A percentile compares a stretch with the other conserved stretches of the same genome.
Conservation (phyloP, 2,113 vertebrate species). For the Austrofundulus limnaeus region DNA sequence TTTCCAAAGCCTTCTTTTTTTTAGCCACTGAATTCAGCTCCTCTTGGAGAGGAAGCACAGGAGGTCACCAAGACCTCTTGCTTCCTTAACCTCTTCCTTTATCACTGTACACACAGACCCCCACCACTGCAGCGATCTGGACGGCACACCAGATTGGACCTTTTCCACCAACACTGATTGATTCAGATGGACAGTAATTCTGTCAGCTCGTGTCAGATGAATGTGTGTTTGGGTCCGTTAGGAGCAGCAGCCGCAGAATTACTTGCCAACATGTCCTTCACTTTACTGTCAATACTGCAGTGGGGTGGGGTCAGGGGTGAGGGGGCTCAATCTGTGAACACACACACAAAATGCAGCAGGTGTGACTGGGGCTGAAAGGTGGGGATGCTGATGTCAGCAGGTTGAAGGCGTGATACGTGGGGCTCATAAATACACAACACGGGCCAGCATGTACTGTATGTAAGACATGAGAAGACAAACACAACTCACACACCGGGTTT, state of each 20-base stretch:
- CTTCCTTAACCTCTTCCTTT: conserved; percentile 69
- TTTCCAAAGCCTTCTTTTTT: conserved; percentile 13
- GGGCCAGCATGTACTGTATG: not conserved
- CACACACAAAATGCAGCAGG: conserved; percentile 43
- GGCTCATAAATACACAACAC: conserved; percentile 75
- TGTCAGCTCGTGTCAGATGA: conserved; percentile 81
- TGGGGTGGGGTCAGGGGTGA: not conserved
- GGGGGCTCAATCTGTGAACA: conserved; percentile 14
- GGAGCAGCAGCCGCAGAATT: conserved; percentile 77
- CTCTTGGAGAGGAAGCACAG: conserved; percentile 65
- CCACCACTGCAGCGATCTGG: conserved; percentile 28
- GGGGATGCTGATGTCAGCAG: conserved; percentile 60
- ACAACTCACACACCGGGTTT: not conserved
- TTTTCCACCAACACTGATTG: conserved; percentile 73
- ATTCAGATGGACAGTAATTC: conserved; percentile 82
- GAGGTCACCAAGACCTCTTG: conserved; percentile 76
- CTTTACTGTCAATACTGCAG: conserved; percentile 70
- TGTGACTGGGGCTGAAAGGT: conserved; percentile 24
- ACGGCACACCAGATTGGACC: conserved; percentile 66
- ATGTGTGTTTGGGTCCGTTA: conserved; percentile 76
- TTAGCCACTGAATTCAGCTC: conserved; percentile 52
- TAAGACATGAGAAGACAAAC: not conserved
- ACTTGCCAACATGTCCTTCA: conserved; percentile 83
- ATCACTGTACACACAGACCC: conserved; percentile 38
- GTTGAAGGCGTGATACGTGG: conserved; percentile 69